Conservation (phyloP, 35 echinoderm and acorn worm genomes). For the Hemicentrotus pulcherrimus region DNA sequence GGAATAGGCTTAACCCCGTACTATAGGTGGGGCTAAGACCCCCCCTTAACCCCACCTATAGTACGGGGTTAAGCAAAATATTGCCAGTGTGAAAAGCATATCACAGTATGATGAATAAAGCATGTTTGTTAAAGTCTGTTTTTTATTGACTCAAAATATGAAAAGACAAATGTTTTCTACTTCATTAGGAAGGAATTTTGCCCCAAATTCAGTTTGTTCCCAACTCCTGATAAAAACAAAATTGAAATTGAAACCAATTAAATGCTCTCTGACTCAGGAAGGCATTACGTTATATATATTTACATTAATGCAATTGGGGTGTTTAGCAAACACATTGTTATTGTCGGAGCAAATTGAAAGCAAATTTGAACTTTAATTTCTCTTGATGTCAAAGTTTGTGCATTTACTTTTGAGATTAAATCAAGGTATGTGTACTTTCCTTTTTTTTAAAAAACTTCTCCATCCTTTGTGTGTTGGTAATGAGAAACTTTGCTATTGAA, state of each 20-base stretch:
- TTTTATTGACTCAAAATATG: neutral
- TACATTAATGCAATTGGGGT: no score
- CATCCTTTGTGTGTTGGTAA: neutral
- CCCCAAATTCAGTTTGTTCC: neutral
- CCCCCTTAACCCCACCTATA: no score
- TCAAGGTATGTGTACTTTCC: neutral
- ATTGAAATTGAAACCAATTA: no score
- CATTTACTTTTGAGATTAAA: neutral
- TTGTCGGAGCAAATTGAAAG: neutral
- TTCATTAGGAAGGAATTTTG: neutral
- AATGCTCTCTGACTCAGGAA: neutral
- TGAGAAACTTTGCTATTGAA: neutral
- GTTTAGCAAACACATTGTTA: no score
- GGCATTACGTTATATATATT: neutral
- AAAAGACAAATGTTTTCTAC: neutral
- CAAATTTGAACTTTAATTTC: neutral
- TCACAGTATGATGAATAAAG: no score
- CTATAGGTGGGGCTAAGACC: no score
- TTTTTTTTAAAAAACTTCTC: neutral
- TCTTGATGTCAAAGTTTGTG: neutral
- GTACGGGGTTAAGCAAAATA: no score
- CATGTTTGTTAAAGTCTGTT: neutral
- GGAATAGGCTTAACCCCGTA: no score
- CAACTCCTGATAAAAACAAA: neutral
- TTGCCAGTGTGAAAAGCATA: no score